These are phyloP conservation scores for Conus canariensis DNA, from an alignment of 2,888 invertebrate genomes.

Conservation along the genomic window DNA sequence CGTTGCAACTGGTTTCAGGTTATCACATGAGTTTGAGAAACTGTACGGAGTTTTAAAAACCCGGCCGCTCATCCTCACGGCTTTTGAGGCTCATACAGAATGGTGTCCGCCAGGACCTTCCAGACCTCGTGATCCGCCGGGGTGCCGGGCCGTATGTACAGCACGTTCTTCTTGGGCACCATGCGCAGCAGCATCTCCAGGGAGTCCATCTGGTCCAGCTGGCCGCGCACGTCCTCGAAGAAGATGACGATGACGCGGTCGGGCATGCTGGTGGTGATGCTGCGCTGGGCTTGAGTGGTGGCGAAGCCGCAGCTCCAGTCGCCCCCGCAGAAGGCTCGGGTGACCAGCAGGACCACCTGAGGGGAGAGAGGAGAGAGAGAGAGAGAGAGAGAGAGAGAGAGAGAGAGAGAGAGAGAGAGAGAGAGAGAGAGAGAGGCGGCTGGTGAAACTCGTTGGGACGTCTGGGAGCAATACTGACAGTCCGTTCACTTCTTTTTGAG, in stretches of 20 bases:
- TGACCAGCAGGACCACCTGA: conserved; percentile 13
- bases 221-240: neutral
- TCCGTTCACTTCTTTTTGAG: too few species aligned
- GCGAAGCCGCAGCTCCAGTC: conserved; percentile 17
- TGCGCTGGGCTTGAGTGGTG: neutral
- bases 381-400: neutral
- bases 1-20: too few species aligned
- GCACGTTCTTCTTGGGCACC: neutral
- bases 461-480: too few species aligned
- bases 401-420: neutral
- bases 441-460: too few species aligned
- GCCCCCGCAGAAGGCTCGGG: neutral
- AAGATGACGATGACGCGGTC: conserved; percentile 21
- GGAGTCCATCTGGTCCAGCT: neutral
- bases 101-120: neutral
- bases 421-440: neutral
- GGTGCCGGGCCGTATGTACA: neutral
- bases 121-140: neutral
- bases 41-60: too few species aligned
- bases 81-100: neutral
- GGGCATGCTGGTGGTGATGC: neutral
- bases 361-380: neutral
- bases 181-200: conserved; percentile 21
- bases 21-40: too few species aligned
- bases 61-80: neutral